Evolutionary conservation across 2,797 vertebrate species (phyloP), one percentile per base, ranked within the genome.

Genomic region (Philypnodon macrostomus): DNA sequence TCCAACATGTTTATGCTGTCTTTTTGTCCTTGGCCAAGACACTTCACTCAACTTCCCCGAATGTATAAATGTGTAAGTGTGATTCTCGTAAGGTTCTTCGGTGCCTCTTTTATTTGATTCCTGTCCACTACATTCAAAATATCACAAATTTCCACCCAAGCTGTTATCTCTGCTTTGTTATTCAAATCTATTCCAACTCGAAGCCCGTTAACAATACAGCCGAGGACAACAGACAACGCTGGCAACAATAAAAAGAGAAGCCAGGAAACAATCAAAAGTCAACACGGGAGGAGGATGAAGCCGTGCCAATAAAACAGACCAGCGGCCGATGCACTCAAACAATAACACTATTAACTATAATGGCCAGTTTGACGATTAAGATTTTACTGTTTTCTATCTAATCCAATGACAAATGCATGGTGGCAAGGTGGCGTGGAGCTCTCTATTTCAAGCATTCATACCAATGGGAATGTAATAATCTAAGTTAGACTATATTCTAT

Each of bases 121-220:
- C 26, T 30, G 10, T 12, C 11, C 13, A n/a, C 2, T 26, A 17
- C 10, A 18, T 44, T 29, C 27, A 9, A 29, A 29, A 29, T 1
- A 29, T 29, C 27, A 29, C 8, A 2, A 29, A 29, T 9, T 16
- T 30, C 1, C 12, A 12, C 15, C 7, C 4, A 44, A 30, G 41
- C 41, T 29, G 15, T 42, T 29, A 42, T 42, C 40, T 29, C 14
- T 2, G 14, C 14, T 15, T 44, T 44, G 26, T 44, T 44, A 18
- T 44, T 44, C 24, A 44, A 44, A 44, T 44, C 26, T 16, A n/a
- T 18, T 44, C 41, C 29, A 11, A 17, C 11, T 16, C 5, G 13
- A 40, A 19, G 12, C 1, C 5, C 19, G 38, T 41, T 41, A 10
- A 41, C 26, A 42, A 42, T 17, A 21, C 24, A 42, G 24, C 24